Conservation (phyloP, 2,797 vertebrate species). For the Sternarchorhynchus goeldii region DNA sequence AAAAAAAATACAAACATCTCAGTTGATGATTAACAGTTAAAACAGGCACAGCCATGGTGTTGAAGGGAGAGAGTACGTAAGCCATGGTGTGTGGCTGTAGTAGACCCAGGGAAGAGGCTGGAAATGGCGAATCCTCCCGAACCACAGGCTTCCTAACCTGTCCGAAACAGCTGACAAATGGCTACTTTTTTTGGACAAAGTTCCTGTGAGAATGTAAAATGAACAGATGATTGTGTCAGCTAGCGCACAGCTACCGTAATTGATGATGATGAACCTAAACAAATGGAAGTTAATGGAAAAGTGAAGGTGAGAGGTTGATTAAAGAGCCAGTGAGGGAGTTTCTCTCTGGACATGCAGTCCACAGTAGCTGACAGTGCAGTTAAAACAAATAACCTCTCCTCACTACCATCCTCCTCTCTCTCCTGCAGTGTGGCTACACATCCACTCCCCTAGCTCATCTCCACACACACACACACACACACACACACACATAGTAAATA, state of each 20-base stretch:
- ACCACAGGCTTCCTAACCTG: slow-evolving; percentile 2
- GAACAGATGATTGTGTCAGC: slow-evolving; percentile 47
- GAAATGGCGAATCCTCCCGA: neutral
- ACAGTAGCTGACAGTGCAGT: slow-evolving; percentile 39
- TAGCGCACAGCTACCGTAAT: slow-evolving; percentile 41
- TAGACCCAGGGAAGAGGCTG: neutral
- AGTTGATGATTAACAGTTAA: too few relatives aligned
- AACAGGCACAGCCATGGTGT: too few relatives aligned
- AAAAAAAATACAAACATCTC: too few relatives aligned
- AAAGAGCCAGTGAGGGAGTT: slow-evolving; percentile 40
- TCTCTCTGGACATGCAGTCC: slow-evolving; percentile 46
- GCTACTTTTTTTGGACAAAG: slow-evolving; percentile 25
- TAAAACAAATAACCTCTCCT: slow-evolving; percentile 40
- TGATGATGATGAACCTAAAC: slow-evolving; percentile 55
- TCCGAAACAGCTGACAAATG: slow-evolving; percentile 32
- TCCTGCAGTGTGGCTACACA: slow-evolving; percentile 20
- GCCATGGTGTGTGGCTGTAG: neutral
- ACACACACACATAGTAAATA: slow-evolving; percentile 16
- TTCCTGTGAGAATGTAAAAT: slow-evolving; percentile 34
- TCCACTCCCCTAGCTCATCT: neutral
- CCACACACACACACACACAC: slow-evolving; percentile 9
- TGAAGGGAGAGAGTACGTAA: too few relatives aligned
- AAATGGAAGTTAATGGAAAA: slow-evolving; percentile 53
- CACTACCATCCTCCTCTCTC: slow-evolving; percentile 16
- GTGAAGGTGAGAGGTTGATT: slow-evolving; percentile 53